Evolutionary conservation across 1,140 invertebrate genomes (phyloP), one percentile per base, ranked within the genome.

Genomic region (Stenopsyche tienmushanensis): DNA sequence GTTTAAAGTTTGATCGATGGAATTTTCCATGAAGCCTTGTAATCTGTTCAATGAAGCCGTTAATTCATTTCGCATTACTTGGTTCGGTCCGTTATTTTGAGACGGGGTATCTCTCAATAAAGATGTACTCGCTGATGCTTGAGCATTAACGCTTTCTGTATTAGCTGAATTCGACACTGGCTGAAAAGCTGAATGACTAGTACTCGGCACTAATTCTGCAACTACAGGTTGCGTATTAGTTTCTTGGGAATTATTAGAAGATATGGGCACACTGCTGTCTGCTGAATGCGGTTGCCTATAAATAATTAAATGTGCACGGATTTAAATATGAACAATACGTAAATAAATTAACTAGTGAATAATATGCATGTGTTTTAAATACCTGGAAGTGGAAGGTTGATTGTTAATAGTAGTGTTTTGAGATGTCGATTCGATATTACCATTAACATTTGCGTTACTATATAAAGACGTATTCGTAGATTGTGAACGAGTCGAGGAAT

Each of bases 21-120:
- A 70, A 64, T 67, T 67, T 57, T 67, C 57, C 65, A 70, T 64
- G 15, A 57, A 62, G 1, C 49, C 52, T 50, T 67, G 65, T 13
- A 70, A 45, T 55, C 65, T 49, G 54, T 52, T 65, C 1, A 70
- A 45, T 18, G 65, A 67, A 42, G 68, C 55, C n/a, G 60, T 62
- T 34, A 65, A 44, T 58, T 66, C 64, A 15, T 26, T 49, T 15
- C 62, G 24, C 8, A 62, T 45, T 15, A 10, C 24, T 54, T 54
- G 52, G n/a, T 25, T 25, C 8, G 52, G 24, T 7, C 7, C 10
- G 17, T 5, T 20, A 26, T 9, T 53, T 9, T 13, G 9, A 8
- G 50, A 21, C 23, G 50, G 21, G 13, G 8, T 9, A 20, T 9
- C 20, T 47, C 50, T 13, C 5, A 24, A 24, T 18, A 8, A 7